Evolutionary conservation across 2,113 vertebrate genomes (phyloP).

Genomic region (Gopherus evgoodei): DNA sequence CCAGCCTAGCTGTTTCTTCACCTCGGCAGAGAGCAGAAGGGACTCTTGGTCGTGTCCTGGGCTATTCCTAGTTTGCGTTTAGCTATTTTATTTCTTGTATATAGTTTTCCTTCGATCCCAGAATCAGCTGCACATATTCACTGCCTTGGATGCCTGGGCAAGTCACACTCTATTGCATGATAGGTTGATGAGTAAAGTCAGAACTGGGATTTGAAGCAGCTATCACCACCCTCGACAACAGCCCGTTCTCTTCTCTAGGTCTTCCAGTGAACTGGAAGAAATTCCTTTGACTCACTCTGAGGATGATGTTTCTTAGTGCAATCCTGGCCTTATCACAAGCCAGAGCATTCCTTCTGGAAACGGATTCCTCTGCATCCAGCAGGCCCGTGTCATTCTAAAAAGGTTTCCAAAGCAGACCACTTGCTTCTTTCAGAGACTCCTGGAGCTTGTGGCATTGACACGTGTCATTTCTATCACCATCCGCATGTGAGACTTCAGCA

Average conservation of each 20-base stretch:
- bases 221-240: neutral
- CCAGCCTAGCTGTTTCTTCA: neutral
- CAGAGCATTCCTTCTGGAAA: neutral
- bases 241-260: neutral
- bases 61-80: neutral
- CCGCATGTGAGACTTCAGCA: neutral
- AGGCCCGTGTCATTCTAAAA: neutral
- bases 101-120: neutral
- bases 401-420: neutral
- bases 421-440: neutral
- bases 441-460: neutral
- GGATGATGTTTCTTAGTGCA: neutral
- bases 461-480: neutral
- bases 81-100: neutral
- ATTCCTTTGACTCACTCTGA: neutral
- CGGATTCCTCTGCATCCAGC: neutral
- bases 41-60: neutral
- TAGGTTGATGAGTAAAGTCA: neutral
- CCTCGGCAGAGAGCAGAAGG: neutral
- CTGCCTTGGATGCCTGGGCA: neutral
- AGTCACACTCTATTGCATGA: neutral
- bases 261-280: neutral
- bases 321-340: neutral
- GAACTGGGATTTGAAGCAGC: neutral
- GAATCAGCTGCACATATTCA: fast-evolving